Evolutionary conservation across 1,140 invertebrate genomes (phyloP).

Genomic region (Lethocerus indicus): DNA sequence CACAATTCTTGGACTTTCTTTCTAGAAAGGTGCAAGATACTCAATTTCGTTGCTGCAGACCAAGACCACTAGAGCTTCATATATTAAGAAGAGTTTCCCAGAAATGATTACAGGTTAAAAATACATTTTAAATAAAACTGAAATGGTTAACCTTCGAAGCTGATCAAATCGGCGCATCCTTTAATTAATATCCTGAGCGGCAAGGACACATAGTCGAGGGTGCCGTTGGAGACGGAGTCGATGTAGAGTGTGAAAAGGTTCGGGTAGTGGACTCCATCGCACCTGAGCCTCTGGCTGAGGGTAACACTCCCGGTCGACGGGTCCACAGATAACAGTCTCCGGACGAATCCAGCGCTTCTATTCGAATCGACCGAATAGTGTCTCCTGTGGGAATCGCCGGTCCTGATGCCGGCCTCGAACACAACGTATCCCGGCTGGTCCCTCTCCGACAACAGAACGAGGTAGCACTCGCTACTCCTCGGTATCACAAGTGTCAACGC

Average conservation of each 20-base stretch:
- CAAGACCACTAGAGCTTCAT: too few species aligned
- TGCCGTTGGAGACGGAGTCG: constrained; percentile 63
- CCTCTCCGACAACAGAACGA: constrained; percentile 51
- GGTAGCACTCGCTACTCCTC: too few species aligned
- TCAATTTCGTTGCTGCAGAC: too few species aligned
- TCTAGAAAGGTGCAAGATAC: too few species aligned
- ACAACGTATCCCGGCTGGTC: constrained; percentile 46
- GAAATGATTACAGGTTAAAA: too few species aligned
- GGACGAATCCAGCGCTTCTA: constrained; percentile 62
- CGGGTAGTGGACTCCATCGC: constrained; percentile 64
- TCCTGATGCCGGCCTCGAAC: constrained; percentile 65
- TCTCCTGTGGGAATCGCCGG: constrained; percentile 44
- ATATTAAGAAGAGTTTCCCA: too few species aligned
- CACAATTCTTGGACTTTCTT: too few species aligned
- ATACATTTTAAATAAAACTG: too few species aligned
- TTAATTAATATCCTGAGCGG: constrained; percentile 59
- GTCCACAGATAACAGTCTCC: constrained; percentile 56
- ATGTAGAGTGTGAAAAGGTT: constrained; percentile 71
- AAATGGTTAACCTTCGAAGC: constrained; percentile 20
- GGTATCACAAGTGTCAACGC: too few species aligned
- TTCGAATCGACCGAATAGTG: constrained; percentile 41
- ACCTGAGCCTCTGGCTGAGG: constrained; percentile 49
- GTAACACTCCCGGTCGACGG: constrained; percentile 53
- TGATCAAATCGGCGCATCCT: constrained; percentile 35
- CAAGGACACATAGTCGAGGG: constrained; percentile 68